Conservation (phyloP, 2,113 vertebrate genomes). For the Thunnus maccoyii region DNA sequence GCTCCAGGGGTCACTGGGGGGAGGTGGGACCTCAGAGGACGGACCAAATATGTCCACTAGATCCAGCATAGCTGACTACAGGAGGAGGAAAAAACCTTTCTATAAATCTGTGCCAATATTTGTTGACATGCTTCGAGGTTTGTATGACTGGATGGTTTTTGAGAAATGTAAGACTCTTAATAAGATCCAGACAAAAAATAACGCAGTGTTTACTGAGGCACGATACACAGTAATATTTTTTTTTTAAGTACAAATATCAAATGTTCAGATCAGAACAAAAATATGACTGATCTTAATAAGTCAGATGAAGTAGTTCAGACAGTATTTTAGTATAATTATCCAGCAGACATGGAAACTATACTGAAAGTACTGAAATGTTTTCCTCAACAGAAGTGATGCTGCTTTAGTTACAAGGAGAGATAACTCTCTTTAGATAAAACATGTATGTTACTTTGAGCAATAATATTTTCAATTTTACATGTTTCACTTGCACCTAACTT, state of each 20-base stretch:
- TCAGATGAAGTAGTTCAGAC: too few species aligned
- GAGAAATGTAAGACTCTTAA: not conserved
- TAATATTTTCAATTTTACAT: too few species aligned
- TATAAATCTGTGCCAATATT: not conserved
- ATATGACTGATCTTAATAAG: too few species aligned
- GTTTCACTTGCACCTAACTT: not conserved
- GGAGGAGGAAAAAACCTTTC: constrained; percentile 43
- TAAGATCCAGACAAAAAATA: not conserved
- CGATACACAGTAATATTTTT: too few species aligned
- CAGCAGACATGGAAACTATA: not conserved
- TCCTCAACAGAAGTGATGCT: too few species aligned
- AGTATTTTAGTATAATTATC: too few species aligned
- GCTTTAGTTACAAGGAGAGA: not conserved
- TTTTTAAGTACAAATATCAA: too few species aligned
- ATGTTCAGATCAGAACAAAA: too few species aligned
- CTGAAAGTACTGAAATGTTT: not conserved
- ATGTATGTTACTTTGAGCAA: too few species aligned
- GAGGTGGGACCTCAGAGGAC: constrained; percentile 70
- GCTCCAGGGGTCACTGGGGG: constrained; percentile 79
- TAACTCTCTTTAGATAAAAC: too few species aligned
- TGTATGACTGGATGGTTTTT: not conserved
- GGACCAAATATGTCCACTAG: constrained; percentile 92
- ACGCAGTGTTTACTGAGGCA: too few species aligned
- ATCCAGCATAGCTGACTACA: constrained; percentile 92
- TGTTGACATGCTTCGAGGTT: not conserved